These are phyloP conservation scores for Coptotermes formosanus DNA, from an alignment of 1,140 invertebrate species.

Conservation along the genomic window DNA sequence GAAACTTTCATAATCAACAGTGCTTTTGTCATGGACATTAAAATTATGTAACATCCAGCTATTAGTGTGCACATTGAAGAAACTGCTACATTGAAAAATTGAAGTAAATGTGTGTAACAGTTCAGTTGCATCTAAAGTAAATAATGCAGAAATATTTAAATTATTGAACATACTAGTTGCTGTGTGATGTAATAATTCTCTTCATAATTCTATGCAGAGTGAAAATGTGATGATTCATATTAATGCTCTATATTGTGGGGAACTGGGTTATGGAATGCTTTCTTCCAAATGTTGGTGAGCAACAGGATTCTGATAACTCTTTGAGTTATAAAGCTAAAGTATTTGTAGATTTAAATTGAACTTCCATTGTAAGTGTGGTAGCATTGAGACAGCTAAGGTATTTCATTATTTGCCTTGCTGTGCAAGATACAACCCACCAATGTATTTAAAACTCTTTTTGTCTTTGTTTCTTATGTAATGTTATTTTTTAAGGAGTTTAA, in stretches of 20 bases:
- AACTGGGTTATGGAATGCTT: neutral
- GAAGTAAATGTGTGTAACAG: neutral
- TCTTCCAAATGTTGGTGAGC: too few species aligned
- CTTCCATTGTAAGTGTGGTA: too few species aligned
- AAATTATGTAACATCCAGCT: constrained; percentile 10
- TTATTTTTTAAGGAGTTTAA: too few species aligned
- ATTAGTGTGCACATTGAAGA: neutral
- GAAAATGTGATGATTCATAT: neutral
- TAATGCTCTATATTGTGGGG: neutral
- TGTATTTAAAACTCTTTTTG: too few species aligned
- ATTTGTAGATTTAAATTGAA: too few species aligned
- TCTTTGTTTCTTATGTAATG: too few species aligned
- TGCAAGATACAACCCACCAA: too few species aligned
- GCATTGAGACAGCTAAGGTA: too few species aligned
- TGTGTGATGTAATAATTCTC: neutral
- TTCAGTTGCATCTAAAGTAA: neutral
- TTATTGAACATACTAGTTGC: constrained; percentile 20
- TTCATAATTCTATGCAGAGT: neutral
- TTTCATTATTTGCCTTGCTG: too few species aligned
- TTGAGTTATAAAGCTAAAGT: too few species aligned
- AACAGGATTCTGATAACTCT: too few species aligned
- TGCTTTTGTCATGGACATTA: constrained; percentile 23
- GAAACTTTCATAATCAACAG: constrained; percentile 79
- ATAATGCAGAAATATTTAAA: constrained; percentile 8
- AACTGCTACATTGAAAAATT: neutral